Conservation (phyloP, 1,140 invertebrate genomes). For the Leptestheria dahalacensis region DNA sequence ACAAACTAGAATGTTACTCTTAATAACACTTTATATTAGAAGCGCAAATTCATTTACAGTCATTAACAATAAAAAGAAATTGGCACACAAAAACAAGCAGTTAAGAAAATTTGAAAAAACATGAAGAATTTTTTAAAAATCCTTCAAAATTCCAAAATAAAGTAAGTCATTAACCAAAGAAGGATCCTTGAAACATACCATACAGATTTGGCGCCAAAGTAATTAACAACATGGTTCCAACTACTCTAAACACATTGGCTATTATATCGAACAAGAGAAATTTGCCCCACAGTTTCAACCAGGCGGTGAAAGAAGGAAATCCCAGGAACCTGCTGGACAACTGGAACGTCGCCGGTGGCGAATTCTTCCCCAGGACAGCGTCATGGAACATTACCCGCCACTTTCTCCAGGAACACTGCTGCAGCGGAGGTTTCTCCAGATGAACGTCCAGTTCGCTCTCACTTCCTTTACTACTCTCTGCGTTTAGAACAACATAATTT, state of each 20-base stretch:
- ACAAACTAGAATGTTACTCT: too few species aligned
- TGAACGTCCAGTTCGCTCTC: too few species aligned
- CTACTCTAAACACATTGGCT: conserved; percentile 1
- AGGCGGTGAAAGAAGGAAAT: conserved; percentile 5
- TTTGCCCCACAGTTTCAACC: conserved; percentile 4
- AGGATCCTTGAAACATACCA: conserved; percentile 2
- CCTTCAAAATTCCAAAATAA: not conserved
- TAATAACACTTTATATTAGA: too few species aligned
- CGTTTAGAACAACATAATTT: too few species aligned
- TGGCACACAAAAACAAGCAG: not conserved
- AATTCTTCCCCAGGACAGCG: not conserved
- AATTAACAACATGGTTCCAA: conserved; percentile 3
- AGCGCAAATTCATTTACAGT: too few species aligned
- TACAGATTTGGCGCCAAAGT: conserved; percentile 14
- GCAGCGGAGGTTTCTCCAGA: not conserved
- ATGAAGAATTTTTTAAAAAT: not conserved
- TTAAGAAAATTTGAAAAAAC: not conserved
- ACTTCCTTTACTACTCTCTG: too few species aligned
- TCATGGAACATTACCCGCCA: too few species aligned
- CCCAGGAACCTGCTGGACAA: not conserved
- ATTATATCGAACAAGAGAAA: conserved; percentile 12
- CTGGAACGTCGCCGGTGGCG: not conserved
- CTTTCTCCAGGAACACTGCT: not conserved
- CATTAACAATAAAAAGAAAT: too few species aligned
- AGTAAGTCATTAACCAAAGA: not conserved